phyloP scores from a whole-genome alignment of 2,113 vertebrate species.

The Sus scrofa region T2T-Sscrofa CM000826.6:75146001-75146500 shows the following conservation, averaged over 20 bases:
- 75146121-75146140: not conserved
- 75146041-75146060: not conserved
- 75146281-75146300: not conserved
- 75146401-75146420: not conserved
- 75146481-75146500: not conserved
- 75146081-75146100: not conserved
- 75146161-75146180: too few species aligned
- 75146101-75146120: not conserved
- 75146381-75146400: not conserved
- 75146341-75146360: not conserved
- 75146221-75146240: not conserved
- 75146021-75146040: not conserved
- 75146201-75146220: not conserved
- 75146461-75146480: not conserved
- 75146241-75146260: not conserved
- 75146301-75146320: not conserved
- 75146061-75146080: too few species aligned
- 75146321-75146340: not conserved
- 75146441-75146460: not conserved
- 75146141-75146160: not conserved
- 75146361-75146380: not conserved
- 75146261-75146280: not conserved
- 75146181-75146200: too few species aligned
- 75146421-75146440: not conserved
- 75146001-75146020: not conserved